phyloP scores from a whole-genome alignment of 1,140 invertebrate genomes.

The Rhyzopertha dominica region DNA sequence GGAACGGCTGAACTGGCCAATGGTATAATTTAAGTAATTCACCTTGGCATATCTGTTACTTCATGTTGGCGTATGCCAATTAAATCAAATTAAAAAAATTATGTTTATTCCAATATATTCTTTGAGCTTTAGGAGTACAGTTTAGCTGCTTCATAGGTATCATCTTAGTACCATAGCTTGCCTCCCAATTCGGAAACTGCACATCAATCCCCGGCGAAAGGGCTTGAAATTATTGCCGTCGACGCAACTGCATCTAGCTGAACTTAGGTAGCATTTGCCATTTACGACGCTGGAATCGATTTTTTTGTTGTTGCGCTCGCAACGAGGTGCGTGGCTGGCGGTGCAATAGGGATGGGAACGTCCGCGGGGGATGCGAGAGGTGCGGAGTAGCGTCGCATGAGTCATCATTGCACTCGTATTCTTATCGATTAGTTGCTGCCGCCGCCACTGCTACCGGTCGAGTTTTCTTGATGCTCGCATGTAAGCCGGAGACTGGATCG shows the following conservation, averaged over 20 bases:
- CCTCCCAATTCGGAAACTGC: neutral
- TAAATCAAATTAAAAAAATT: too few species aligned
- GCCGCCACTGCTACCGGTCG: neutral
- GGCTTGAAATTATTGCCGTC: neutral
- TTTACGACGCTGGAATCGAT: slow-evolving; percentile 38
- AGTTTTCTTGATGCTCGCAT: slow-evolving; percentile 2
- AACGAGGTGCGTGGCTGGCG: slow-evolving; percentile 8
- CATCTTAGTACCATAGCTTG: too few species aligned
- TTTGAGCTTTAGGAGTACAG: too few species aligned
- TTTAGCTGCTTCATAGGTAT: too few species aligned
- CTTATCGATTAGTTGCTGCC: slow-evolving; percentile 32
- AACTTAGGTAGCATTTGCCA: slow-evolving; percentile 44
- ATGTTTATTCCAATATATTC: too few species aligned
- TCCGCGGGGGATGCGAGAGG: slow-evolving; percentile 22
- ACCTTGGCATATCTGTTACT: too few species aligned
- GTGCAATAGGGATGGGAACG: slow-evolving; percentile 17
- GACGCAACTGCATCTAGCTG: too few species aligned
- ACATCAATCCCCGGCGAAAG: neutral
- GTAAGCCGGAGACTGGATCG: too few species aligned
- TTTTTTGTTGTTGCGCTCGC: slow-evolving; percentile 34
- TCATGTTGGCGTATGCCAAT: too few species aligned
- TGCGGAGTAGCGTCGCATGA: slow-evolving; percentile 34
- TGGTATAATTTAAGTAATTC: too few species aligned
- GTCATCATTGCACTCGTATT: slow-evolving; percentile 43
- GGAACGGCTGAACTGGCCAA: too few species aligned